Conservation (phyloP, 2,113 vertebrate species). For the Pungitius pungitius region DNA sequence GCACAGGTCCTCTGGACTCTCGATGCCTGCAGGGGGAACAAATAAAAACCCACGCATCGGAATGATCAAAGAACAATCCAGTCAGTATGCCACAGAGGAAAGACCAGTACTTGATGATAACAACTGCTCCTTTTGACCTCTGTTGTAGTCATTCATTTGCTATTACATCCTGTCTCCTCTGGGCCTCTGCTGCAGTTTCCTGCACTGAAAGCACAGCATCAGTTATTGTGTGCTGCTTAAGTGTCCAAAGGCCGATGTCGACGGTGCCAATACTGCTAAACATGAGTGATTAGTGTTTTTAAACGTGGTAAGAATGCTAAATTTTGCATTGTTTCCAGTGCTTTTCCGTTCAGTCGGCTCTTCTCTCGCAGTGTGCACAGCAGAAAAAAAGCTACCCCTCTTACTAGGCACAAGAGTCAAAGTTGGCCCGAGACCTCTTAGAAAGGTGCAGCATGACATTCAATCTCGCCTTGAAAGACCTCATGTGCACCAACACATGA, state of each 20-base stretch:
- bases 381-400: constrained; percentile 3
- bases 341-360: background rate
- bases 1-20: constrained; percentile 86
- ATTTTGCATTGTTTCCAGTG: background rate
- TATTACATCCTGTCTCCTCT: background rate
- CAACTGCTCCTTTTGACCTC: background rate
- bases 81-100: background rate
- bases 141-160: background rate
- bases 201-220: background rate
- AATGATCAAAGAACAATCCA: constrained; percentile 4
- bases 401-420: constrained; percentile 31
- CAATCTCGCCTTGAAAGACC: constrained; percentile 34
- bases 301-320: background rate
- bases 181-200: constrained; percentile 23
- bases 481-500: constrained; percentile 3
- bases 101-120: background rate
- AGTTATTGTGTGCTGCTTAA: constrained; percentile 8
- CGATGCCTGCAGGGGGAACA: constrained; percentile 81
- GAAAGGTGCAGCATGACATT: constrained; percentile 48
- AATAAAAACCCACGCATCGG: constrained; percentile 38
- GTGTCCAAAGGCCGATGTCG: background rate
- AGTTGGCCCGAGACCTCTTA: constrained; percentile 43
- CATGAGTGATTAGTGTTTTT: background rate
- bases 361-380: background rate
- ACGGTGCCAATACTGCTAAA: background rate